Conservation (phyloP, 1,140 invertebrate species). For the Bradysia coprophila region DNA sequence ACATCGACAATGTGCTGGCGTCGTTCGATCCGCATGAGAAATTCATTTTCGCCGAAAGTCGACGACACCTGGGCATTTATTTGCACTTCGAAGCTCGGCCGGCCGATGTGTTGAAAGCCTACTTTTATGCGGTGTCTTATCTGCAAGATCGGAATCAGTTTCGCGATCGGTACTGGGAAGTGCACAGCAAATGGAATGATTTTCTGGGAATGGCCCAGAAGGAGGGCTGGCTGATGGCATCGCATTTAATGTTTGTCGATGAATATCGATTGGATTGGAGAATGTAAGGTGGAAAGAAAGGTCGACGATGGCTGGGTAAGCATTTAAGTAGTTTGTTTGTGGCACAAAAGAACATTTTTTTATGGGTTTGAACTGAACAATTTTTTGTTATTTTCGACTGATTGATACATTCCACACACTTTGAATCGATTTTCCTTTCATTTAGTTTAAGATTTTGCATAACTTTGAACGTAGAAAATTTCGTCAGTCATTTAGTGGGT, state of each 20-base stretch:
- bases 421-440: too few relatives aligned
- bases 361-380: not conserved
- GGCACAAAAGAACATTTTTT: not conserved
- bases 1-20: slow-evolving; percentile 17
- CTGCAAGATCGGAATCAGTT: slow-evolving; percentile 21
- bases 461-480: too few relatives aligned
- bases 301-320: not conserved
- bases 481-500: too few relatives aligned
- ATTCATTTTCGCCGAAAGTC: slow-evolving; percentile 22
- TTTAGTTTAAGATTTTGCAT: too few relatives aligned
- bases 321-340: not conserved
- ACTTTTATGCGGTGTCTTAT: slow-evolving; percentile 24
- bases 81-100: slow-evolving; percentile 20
- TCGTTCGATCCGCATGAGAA: slow-evolving; percentile 28
- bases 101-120: slow-evolving; percentile 21
- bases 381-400: too few relatives aligned
- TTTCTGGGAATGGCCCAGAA: slow-evolving; percentile 19
- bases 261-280: slow-evolving; percentile 28
- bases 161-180: slow-evolving; percentile 26
- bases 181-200: slow-evolving; percentile 25
- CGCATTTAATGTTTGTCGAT: slow-evolving; percentile 29
- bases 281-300: slow-evolving; percentile 5
- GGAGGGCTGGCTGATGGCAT: slow-evolving; percentile 25
- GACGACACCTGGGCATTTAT: slow-evolving; percentile 19
- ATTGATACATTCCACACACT: too few relatives aligned